Base-by-base conservation (phyloP, 1,140 invertebrate species). In the Leguminivora glycinivorella region DNA sequence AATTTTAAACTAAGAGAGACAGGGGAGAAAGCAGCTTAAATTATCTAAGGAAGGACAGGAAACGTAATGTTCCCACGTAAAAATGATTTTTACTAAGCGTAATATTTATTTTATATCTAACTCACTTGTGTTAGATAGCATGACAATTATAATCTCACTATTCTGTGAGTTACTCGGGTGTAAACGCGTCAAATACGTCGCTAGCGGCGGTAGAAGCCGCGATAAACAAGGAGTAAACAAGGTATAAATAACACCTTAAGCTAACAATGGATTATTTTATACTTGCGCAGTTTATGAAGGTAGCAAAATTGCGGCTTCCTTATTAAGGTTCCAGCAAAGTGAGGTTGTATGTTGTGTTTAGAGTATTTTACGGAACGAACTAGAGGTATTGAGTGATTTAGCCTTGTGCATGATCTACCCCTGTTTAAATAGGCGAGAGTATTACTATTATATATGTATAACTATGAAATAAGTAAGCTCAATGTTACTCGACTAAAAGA, bases 141-240 rank as follows among this genome's bases (percentile, higher is more conserved):
- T 52, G 47, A 47, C 1, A 47, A 17, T 17, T 47, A 17, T 52
- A 0, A 52, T 1, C 22, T 1, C 1, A 52, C n/a, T n/a, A n/a
- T n/a, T n/a, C n/a, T n/a, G n/a, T 9, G 47, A 10, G 5, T 52
- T 10, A 52, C 19, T 10, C 17, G 1, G 77, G 75, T 76, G 77
- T 84, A 78, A 81, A 76, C 75, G 70, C 75, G 70, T 77, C 70
- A 70, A 56, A 68, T 72, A 73, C 73, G 70, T 81, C 76, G 73
- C 70, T 56, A 67, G 74, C 69, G 73, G 76, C 74, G 74, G 79
- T 78, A 83, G 71, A 72, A 70, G 71, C 71, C 47, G 19, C 34
- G 66, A 68, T 69, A 74, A 75, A 63, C 74, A 66, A 69, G 24
- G 34, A 66, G 66, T 72, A 71, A 72, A 74, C 60, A 68, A 43